phyloP scores from a whole-genome alignment of 1,140 invertebrate species.

The Teleogryllus occipitalis region DNA sequence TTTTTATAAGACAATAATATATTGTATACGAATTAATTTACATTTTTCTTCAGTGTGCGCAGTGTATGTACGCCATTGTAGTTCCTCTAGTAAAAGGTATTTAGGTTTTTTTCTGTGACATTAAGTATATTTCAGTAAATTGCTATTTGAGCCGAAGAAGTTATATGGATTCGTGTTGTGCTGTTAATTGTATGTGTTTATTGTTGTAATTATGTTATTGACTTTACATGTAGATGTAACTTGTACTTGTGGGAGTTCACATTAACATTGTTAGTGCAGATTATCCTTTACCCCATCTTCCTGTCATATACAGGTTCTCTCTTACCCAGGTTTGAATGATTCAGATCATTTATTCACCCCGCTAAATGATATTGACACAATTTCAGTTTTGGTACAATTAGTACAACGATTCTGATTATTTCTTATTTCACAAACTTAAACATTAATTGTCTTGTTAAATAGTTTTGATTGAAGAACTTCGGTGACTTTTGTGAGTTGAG shows the following conservation, averaged over 20 bases:
- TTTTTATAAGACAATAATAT: neutral
- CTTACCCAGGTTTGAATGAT: neutral
- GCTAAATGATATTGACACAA: too few species aligned
- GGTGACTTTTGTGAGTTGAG: too few species aligned
- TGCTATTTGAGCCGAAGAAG: neutral
- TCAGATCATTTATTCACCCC: neutral
- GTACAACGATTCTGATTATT: neutral
- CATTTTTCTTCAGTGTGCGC: neutral
- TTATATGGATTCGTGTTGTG: neutral
- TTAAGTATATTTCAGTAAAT: neutral
- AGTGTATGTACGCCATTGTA: neutral
- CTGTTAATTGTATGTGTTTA: conserved; percentile 2
- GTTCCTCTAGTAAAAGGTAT: conserved; percentile 2
- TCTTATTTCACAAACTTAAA: neutral
- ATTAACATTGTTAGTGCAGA: neutral
- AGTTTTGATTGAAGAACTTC: too few species aligned
- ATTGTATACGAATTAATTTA: conserved; percentile 2
- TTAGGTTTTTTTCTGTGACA: neutral
- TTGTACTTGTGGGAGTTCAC: neutral
- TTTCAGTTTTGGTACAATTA: too few species aligned
- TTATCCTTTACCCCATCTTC: neutral
- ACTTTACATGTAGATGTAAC: neutral
- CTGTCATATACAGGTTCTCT: neutral
- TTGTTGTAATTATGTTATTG: neutral
- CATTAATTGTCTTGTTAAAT: neutral